Evolutionary conservation across 2,797 vertebrate species (phyloP).

Genomic region (Poecilia velifera): DNA sequence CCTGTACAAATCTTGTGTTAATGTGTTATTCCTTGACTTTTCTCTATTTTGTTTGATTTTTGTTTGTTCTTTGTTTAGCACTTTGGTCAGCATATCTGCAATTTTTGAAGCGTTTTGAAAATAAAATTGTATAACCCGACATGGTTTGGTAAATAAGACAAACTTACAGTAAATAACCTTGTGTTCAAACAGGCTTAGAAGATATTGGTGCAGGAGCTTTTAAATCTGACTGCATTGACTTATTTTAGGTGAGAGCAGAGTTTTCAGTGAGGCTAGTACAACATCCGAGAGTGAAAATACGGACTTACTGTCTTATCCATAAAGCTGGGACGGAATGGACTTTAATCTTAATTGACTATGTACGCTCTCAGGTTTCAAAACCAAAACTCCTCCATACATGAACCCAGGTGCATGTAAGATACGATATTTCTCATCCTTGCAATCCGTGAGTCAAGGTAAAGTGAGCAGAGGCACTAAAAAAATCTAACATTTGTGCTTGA

Average conservation of each 20-base stretch:
- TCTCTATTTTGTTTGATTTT: neutral
- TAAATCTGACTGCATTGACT: neutral
- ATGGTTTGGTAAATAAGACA: neutral
- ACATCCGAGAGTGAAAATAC: neutral
- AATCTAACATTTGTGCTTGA: neutral
- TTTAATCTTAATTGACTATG: neutral
- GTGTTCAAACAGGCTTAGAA: neutral
- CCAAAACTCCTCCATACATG: neutral
- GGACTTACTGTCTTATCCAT: too few relatives aligned
- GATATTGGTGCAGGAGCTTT: neutral
- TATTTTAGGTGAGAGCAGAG: neutral
- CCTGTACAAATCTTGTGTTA: neutral
- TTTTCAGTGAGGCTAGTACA: neutral
- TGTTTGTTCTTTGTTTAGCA: neutral
- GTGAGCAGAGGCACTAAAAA: neutral
- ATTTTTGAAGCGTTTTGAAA: neutral
- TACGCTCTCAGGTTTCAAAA: neutral
- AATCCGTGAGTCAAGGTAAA: neutral
- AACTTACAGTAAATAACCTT: neutral
- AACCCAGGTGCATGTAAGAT: constrained; percentile 4
- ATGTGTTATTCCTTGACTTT: neutral
- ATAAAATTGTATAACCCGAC: neutral
- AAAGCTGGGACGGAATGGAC: too few relatives aligned
- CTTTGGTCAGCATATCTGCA: neutral
- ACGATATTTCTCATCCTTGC: constrained; percentile 6